Evolutionary conservation across 2,888 invertebrate genomes (phyloP).

Genomic region (Meteorus colon): DNA sequence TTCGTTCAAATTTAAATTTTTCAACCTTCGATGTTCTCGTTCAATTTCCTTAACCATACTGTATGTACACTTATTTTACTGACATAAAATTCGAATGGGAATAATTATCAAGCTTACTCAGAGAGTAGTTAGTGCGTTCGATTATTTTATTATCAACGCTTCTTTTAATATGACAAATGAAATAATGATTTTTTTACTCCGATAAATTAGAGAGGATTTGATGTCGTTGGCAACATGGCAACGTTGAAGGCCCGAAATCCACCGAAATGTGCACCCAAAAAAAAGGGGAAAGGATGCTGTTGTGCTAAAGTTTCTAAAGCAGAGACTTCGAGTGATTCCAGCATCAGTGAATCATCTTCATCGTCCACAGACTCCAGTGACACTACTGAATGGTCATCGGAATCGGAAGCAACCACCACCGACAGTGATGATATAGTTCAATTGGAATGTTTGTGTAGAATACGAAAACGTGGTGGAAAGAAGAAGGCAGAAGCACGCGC

Average conservation of each 20-base stretch:
- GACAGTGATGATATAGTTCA: constrained; percentile 44
- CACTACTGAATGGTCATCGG: constrained; percentile 30
- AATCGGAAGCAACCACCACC: constrained; percentile 32
- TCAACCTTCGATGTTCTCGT: neutral
- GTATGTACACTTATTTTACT: neutral
- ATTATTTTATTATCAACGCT: neutral
- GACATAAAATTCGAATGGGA: neutral
- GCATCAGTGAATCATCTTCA: constrained; percentile 38
- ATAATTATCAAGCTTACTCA: neutral
- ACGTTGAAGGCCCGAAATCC: neutral
- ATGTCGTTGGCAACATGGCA: neutral
- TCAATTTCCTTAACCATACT: neutral
- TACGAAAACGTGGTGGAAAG: constrained; percentile 42
- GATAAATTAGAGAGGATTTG: neutral
- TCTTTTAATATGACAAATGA: neutral
- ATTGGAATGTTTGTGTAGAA: constrained; percentile 35
- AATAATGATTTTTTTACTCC: neutral
- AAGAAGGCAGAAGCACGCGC: constrained; percentile 31
- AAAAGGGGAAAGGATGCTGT: neutral
- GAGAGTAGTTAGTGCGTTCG: neutral
- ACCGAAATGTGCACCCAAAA: neutral
- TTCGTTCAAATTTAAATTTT: neutral
- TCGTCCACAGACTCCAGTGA: constrained; percentile 32
- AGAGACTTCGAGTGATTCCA: constrained; percentile 23
- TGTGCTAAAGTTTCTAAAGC: neutral